Evolutionary conservation across 2,888 invertebrate species (phyloP), one percentile per base, ranked within the genome.

Genomic region (Cephus nigrinus): DNA sequence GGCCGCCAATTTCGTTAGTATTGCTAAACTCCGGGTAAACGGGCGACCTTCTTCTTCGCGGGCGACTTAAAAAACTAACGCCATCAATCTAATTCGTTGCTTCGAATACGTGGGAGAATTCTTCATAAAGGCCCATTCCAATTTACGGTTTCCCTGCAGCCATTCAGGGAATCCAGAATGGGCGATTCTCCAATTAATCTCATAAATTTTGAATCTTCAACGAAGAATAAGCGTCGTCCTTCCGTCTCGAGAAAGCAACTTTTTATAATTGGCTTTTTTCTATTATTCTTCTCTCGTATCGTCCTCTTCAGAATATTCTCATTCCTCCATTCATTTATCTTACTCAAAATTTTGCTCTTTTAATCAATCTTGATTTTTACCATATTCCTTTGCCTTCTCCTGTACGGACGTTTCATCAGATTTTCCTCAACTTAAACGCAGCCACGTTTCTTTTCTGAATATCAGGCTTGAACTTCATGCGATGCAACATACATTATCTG

Each of bases 161-260:
- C 94, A 94, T 94, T 94, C 94, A 94, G 93, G 92, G 90, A 92
- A 93, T 92, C 92, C 93, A 91, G 85, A 84, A 83, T 91, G 91
- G 92, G 92, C 91, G 93, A 92, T 91, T 91, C 92, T 89, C 87
- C 78, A 12, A 80, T 83, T 79, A 79, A 15, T 36, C 12, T 32
- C 80, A 77, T 55, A 12, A 86, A 87, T 88, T 89, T 86, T 79
- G 84, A 87, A 84, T 87, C 84, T 84, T 75, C 78, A 81, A 82
- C 78, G 55, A 55, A 55, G 55, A 55, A 55, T 23, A 55, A 55
- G 55, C 23, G 55, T 55, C 55, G 55, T 23, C 55, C 55, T 55
- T 55, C 55, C 55, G 23, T 15, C 55, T 2, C 23, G 23, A 55
- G 55, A 15, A 23, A 55, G 55, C 23, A 55, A 55, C 1, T 2